Conservation (phyloP, 2,113 vertebrate genomes). For the Alaudala cheleensis region DNA sequence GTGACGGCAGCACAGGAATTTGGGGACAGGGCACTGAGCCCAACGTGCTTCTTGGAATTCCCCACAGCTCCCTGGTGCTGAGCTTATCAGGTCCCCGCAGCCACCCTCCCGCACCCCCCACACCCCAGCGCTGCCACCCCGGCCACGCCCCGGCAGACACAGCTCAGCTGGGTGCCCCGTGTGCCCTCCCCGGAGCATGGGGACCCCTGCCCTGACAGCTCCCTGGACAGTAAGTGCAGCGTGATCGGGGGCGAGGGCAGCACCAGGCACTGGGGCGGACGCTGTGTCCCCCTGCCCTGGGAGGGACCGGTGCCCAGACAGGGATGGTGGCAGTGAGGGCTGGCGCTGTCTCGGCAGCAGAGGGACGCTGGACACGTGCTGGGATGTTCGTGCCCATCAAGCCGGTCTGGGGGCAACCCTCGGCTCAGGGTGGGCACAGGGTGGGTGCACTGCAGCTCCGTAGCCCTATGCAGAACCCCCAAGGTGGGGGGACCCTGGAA, state of each 20-base stretch:
- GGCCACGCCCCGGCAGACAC: neutral
- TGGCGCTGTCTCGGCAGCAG: neutral
- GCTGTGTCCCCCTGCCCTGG: neutral
- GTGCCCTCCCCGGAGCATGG: neutral
- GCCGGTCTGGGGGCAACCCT: accelerated
- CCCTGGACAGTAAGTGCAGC: neutral
- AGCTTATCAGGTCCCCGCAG: slow-evolving; percentile 51
- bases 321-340: neutral
- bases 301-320: accelerated
- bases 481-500: too few relatives aligned
- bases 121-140: accelerated
- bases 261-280: accelerated
- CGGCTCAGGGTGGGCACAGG: neutral
- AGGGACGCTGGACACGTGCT: accelerated
- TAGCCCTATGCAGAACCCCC: accelerated
- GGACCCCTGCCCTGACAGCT: neutral
- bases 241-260: accelerated
- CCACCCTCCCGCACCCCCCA: neutral
- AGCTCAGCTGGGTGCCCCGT: neutral
- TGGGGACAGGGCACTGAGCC: neutral
- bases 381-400: accelerated
- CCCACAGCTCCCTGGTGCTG: neutral
- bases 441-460: neutral
- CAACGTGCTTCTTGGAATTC: neutral
- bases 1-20: neutral